Percentiles rank a stretch among this genome's conserved stretches.
phyloP scores from a whole-genome alignment of 2,113 vertebrate species.

The Phyllostomus discolor region DNA sequence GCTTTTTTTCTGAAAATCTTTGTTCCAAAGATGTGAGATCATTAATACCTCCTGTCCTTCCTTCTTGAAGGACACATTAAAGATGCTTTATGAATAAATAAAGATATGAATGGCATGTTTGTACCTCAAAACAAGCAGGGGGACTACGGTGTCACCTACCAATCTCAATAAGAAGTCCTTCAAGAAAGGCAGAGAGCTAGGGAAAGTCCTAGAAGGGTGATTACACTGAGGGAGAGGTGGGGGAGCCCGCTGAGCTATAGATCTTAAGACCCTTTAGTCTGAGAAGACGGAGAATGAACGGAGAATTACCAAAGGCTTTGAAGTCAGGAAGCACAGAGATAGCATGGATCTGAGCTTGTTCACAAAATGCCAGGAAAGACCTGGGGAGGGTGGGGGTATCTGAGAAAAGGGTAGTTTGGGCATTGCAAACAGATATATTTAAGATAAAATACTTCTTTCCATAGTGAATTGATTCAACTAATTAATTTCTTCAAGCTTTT shows the following conservation, averaged over 20 bases:
- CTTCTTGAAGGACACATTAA: neutral
- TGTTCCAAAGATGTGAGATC: neutral
- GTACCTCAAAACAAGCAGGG: neutral
- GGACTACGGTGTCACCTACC: neutral
- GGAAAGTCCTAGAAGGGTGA: neutral
- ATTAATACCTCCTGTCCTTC: neutral
- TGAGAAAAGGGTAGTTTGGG: neutral
- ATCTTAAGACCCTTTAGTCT: neutral
- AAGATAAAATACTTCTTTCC: neutral
- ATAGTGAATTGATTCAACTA: neutral
- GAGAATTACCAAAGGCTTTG: neutral
- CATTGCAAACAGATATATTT: neutral
- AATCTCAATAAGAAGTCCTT: neutral
- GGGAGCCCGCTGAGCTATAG: neutral
- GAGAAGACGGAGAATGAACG: neutral
- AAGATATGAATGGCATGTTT: neutral
- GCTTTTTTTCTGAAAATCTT: slow-evolving; percentile 11
- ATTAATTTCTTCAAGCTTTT: neutral
- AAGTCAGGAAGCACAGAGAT: neutral
- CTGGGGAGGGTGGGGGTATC: neutral
- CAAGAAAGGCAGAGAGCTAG: neutral
- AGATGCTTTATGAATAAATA: neutral
- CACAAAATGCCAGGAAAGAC: neutral
- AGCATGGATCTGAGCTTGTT: neutral
- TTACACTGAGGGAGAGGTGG: neutral